These are phyloP conservation scores for Sinhomidia bicolor DNA, from an alignment of 2,888 invertebrate genomes.

Conservation along the genomic window DNA sequence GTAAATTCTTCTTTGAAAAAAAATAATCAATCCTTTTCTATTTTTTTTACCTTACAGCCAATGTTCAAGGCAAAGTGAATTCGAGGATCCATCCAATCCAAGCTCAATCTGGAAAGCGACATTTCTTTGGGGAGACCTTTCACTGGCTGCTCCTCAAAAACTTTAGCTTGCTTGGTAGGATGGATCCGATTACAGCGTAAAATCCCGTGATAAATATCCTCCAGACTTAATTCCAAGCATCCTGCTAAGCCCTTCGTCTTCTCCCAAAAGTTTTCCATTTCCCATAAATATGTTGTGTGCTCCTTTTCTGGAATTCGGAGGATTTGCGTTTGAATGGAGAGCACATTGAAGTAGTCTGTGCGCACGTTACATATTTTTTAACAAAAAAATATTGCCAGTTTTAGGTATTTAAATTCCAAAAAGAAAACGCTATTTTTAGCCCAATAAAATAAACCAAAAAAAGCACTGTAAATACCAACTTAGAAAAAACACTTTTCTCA, in stretches of 20 bases:
- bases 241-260: slow-evolving; percentile 46
- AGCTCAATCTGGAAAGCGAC: not conserved
- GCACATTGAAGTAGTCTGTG: slow-evolving; percentile 56
- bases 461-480: too few species aligned
- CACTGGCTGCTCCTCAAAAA: not conserved
- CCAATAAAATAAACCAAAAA: too few species aligned
- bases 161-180: slow-evolving; percentile 19
- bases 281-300: slow-evolving; percentile 57
- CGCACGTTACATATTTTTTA: too few species aligned
- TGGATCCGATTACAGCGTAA: slow-evolving; percentile 49
- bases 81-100: slow-evolving; percentile 45
- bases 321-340: slow-evolving; percentile 62
- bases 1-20: too few species aligned
- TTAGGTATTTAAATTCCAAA: too few species aligned
- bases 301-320: slow-evolving; percentile 56
- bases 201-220: slow-evolving; percentile 62
- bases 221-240: slow-evolving; percentile 43
- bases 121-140: slow-evolving; percentile 43
- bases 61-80: slow-evolving; percentile 58
- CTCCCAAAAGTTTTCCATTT: slow-evolving; percentile 59
- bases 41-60: slow-evolving; percentile 51
- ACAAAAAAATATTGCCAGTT: too few species aligned
- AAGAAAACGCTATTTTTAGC: not conserved
- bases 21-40: too few species aligned
- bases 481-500: slow-evolving; percentile 63